Evolutionary conservation across 1,140 invertebrate species (phyloP), one percentile per base, ranked within the genome.

Genomic region (Drosophila albomicans): DNA sequence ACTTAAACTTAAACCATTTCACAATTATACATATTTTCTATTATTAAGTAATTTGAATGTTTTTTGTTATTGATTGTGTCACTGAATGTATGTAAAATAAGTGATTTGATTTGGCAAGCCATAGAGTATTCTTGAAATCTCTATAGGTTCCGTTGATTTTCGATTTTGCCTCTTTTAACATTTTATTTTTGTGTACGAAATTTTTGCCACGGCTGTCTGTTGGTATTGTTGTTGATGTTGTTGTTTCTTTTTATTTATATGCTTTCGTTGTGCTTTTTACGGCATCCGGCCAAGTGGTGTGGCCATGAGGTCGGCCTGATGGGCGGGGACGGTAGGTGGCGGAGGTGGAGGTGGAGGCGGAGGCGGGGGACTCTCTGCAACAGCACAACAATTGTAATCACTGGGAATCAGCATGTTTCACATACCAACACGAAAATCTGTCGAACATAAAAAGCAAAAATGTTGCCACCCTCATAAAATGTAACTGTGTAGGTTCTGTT

Each of bases 381-480:
- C 49, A 73, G 74, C 70, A 84, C 84, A 87, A 85, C 84, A 88
- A 85, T 88, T 89, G 84, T 88, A 88, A 88, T 88, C 85, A 88
- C 85, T 89, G 85, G 74, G 85, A 88, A 88, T 88, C 85, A 88
- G 85, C 85, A 85, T 88, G 85, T 88, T 88, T 88, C 85, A 88
- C 81, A 88, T 88, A 89, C 85, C 85, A 88, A 88, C 85, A 88
- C 81, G 81, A 88, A 89, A 88, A 88, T 88, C 85, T 88, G 85
- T 88, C 81, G 85, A 89, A 89, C 84, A 87, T 87, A 87, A 87
- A 84, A 87, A 82, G 74, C 73, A 88, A 87, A 88, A 87, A 87
- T 88, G 79, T 79, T 88, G 73, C 69, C 72, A 65, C 71, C 78
- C 71, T 63, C 82, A 88, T 88, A 88, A 82, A 87, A 87, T 78